Base-by-base conservation (phyloP, 1,140 invertebrate genomes). In the Araneus ventricosus region DNA sequence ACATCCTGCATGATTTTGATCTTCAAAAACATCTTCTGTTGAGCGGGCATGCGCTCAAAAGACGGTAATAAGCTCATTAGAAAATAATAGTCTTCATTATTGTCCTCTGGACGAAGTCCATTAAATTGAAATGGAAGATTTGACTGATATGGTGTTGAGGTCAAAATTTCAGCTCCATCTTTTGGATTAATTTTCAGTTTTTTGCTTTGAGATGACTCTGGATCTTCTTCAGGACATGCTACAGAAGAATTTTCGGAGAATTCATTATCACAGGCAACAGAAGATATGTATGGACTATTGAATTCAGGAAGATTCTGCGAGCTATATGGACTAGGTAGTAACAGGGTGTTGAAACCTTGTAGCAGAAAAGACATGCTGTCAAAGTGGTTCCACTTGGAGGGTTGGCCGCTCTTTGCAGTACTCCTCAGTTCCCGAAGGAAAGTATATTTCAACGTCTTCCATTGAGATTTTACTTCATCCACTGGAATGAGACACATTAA, bases 1-100 rank as follows among this genome's bases (percentile, higher is more conserved):
- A 90, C 27, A 37, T 90, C 70, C 24, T 90, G 63, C 88, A 90
- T 79, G 27, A 90, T 75, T 57, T 90, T 90, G 8, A 90, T 79
- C 37, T 79, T 79, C 4, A 90, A 14, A 14, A 52, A n/a, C 88
- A 90, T 90, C 34, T 90, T 90, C 24, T 75, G 63, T 30, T 30
- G 70, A 22, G 67, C 39, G 10, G 88, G 37, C 63, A 90, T 75
- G 22, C 70, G 37, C 37, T 90, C 39, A 59, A 90, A 79, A 8
- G 88, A n/a, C 20, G 88, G 88, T 70, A 90, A 80, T n/a, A 90
- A 90, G 39, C 88, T 90, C 27, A 79, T 52, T 4, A 90, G 30
- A 59, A 90, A 90, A 20, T 52, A 41, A 90, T 90, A 90, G 57
- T 90, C 88, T 90, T 75, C 88, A 80, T 79, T 90, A 37, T 14